Evolutionary conservation across 2,113 vertebrate genomes (phyloP).

Genomic region (Leptosomus discolor): DNA sequence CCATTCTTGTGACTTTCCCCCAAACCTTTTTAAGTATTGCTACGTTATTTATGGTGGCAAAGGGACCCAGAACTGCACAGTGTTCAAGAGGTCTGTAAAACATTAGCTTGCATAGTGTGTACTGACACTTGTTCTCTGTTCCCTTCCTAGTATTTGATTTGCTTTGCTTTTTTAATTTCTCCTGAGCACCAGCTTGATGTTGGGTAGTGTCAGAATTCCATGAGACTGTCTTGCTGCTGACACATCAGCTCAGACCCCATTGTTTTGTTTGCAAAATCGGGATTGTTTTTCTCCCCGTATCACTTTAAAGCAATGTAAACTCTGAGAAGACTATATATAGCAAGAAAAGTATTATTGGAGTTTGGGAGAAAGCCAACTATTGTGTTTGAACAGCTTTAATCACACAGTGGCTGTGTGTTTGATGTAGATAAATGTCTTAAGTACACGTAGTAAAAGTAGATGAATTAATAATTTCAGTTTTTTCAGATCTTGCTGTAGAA

Average conservation of each 20-base stretch:
- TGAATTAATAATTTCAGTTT: constrained; percentile 8
- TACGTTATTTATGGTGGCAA: neutral
- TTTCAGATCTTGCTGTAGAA: neutral
- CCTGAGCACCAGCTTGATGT: neutral
- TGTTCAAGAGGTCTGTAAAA: neutral
- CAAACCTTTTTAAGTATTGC: neutral
- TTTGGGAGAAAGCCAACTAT: constrained; percentile 54
- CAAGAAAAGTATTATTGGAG: constrained; percentile 46
- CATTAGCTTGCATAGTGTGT: neutral
- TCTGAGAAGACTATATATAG: constrained; percentile 46
- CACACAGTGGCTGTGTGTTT: constrained; percentile 26
- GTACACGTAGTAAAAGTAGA: constrained; percentile 11
- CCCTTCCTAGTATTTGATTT: neutral
- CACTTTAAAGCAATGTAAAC: constrained; percentile 41
- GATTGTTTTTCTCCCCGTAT: constrained; percentile 38
- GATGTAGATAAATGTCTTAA: constrained; percentile 57
- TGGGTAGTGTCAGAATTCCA: neutral
- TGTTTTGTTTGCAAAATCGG: constrained; percentile 3
- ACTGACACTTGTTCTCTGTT: neutral
- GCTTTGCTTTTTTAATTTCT: neutral
- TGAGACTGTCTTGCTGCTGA: neutral
- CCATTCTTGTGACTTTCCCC: neutral
- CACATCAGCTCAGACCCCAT: neutral
- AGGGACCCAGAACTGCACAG: neutral
- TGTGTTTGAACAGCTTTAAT: constrained; percentile 62